These are phyloP conservation scores for Macroramphosus scolopax DNA, from an alignment of 2,797 vertebrate genomes.

Conservation along the genomic window DNA sequence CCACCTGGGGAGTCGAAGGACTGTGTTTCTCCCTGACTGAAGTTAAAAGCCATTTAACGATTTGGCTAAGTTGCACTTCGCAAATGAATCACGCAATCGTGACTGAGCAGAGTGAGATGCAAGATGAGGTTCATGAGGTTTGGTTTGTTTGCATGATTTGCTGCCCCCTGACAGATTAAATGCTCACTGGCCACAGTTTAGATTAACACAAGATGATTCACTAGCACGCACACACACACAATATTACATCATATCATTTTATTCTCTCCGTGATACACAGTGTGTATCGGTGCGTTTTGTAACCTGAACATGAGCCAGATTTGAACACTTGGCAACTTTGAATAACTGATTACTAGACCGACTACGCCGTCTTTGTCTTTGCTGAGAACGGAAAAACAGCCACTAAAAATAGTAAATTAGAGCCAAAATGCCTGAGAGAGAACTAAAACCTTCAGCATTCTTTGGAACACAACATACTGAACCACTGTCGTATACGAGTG, in stretches of 20 bases:
- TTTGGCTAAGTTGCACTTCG: conserved; percentile 24
- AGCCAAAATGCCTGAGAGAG: no score
- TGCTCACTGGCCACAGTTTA: conserved; percentile 33
- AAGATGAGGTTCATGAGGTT: conserved; percentile 37
- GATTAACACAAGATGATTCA: conserved; percentile 1
- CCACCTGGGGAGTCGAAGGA: no score
- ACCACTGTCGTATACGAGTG: no score
- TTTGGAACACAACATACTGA: no score
- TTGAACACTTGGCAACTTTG: neutral
- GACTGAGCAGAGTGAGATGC: conserved; percentile 8
- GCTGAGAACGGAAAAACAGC: no score
- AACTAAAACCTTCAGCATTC: no score
- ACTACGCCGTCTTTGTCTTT: no score
- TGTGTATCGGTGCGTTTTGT: neutral
- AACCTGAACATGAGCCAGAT: neutral
- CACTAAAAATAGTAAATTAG: no score
- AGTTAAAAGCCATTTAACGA: conserved; percentile 56
- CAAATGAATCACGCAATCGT: conserved; percentile 22
- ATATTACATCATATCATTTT: conserved; percentile 1
- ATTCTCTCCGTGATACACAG: no score
- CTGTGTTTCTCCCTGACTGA: conserved; percentile 12
- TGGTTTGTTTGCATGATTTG: conserved; percentile 42
- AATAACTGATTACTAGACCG: neutral
- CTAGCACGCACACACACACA: neutral
- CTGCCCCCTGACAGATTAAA: conserved; percentile 62